Percentiles rank a stretch among this genome's conserved stretches.
phyloP scores from a whole-genome alignment of 2,888 invertebrate genomes.

The Eulithis prunata region DNA sequence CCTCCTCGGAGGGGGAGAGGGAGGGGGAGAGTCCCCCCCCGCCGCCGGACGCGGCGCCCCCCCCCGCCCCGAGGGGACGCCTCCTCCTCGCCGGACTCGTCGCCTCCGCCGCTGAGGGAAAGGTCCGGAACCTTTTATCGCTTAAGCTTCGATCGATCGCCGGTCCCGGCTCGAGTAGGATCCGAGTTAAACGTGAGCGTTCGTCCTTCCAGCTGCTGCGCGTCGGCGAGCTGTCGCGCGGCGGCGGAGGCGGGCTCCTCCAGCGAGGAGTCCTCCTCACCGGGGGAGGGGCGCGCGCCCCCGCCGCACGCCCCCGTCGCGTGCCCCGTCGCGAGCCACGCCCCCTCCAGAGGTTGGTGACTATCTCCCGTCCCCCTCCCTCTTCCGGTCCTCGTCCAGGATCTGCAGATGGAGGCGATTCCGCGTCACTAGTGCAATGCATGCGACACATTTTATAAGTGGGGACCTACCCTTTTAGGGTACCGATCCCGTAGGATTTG shows the following conservation, averaged over 20 bases:
- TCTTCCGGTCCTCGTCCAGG: no score
- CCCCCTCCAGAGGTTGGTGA: slow-evolving; percentile 30
- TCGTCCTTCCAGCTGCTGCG: slow-evolving; percentile 8
- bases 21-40: slow-evolving; percentile 22
- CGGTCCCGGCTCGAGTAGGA: no score
- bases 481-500: no score
- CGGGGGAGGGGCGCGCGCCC: slow-evolving; percentile 17
- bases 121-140: slow-evolving; percentile 4
- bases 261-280: slow-evolving; percentile 33
- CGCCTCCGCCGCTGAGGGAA: slow-evolving; percentile 32
- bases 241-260: slow-evolving; percentile 30
- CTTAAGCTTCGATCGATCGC: no score
- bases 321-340: slow-evolving; percentile 21
- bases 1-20: slow-evolving; percentile 26
- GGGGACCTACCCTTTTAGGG: no score
- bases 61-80: slow-evolving; percentile 30
- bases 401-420: no score
- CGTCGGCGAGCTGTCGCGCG: slow-evolving; percentile 39
- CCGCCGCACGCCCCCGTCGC: slow-evolving; percentile 17
- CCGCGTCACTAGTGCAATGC: no score
- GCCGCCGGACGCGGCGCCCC: slow-evolving; percentile 28
- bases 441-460: no score
- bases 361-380: not conserved
- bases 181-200: no score
- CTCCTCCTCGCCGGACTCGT: slow-evolving; percentile 35